These are phyloP conservation scores for Dendrocopos noguchii DNA, from an alignment of 2,113 vertebrate species.

Conservation along the genomic window DNA sequence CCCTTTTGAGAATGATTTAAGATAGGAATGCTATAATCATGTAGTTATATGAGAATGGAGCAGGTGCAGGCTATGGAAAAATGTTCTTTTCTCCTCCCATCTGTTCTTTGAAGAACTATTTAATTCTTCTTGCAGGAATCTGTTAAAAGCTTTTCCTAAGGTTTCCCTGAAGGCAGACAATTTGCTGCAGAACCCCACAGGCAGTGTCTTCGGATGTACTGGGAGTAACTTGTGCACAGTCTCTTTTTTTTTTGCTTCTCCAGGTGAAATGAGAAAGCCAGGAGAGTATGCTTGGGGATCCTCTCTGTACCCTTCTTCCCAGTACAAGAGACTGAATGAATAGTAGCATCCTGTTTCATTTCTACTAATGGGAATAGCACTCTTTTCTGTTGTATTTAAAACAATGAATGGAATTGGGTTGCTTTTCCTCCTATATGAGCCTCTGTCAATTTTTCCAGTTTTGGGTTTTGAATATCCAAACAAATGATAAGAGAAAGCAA, in stretches of 20 bases:
- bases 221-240: neutral
- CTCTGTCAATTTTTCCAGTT: neutral
- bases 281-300: neutral
- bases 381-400: neutral
- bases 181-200: neutral
- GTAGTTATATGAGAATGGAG: conserved; percentile 47
- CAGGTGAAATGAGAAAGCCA: neutral
- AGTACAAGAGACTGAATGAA: neutral
- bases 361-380: neutral
- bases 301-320: neutral
- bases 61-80: conserved; percentile 52
- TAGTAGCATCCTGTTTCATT: neutral
- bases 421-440: neutral
- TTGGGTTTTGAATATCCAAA: neutral
- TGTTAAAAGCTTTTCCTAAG: conserved; percentile 21
- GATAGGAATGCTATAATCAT: conserved; percentile 56
- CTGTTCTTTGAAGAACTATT: conserved; percentile 40
- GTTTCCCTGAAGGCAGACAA: conserved; percentile 18
- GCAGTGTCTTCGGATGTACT: neutral
- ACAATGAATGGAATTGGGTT: neutral
- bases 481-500: neutral
- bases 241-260: neutral
- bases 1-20: conserved; percentile 50
- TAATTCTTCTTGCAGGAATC: conserved; percentile 38
- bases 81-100: conserved; percentile 25